phyloP scores from a whole-genome alignment of 2,113 vertebrate genomes.

The Formicarius rufipectus region DNA sequence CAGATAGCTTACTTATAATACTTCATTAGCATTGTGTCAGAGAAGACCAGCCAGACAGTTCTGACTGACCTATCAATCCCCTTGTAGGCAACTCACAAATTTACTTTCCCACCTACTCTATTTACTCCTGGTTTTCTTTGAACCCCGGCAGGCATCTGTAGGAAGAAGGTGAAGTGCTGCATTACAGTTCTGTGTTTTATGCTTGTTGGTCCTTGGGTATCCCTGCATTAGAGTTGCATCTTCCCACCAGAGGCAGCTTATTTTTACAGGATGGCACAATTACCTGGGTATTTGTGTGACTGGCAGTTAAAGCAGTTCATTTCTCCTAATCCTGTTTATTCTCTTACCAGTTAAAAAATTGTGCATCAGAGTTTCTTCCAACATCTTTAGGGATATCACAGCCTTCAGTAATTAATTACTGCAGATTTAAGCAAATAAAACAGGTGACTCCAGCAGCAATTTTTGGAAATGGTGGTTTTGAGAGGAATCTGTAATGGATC shows the following conservation, averaged over 20 bases:
- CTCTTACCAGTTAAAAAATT: background rate
- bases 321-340: background rate
- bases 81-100: background rate
- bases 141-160: background rate
- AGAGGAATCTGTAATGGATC: background rate
- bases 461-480: background rate
- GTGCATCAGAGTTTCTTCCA: background rate
- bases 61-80: background rate
- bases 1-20: background rate
- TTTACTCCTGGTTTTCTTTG: background rate
- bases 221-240: background rate
- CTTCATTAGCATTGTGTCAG: background rate
- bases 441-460: background rate
- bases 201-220: background rate
- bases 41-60: background rate
- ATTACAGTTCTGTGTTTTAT: background rate
- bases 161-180: background rate
- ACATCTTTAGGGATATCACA: background rate
- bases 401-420: background rate
- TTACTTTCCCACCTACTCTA: background rate
- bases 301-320: background rate
- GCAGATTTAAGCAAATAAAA: background rate
- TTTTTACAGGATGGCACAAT: background rate
- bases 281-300: background rate
- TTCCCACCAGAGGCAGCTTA: background rate